Evolutionary conservation across 2,797 vertebrate species (phyloP).

Genomic region (Menidia menidia): DNA sequence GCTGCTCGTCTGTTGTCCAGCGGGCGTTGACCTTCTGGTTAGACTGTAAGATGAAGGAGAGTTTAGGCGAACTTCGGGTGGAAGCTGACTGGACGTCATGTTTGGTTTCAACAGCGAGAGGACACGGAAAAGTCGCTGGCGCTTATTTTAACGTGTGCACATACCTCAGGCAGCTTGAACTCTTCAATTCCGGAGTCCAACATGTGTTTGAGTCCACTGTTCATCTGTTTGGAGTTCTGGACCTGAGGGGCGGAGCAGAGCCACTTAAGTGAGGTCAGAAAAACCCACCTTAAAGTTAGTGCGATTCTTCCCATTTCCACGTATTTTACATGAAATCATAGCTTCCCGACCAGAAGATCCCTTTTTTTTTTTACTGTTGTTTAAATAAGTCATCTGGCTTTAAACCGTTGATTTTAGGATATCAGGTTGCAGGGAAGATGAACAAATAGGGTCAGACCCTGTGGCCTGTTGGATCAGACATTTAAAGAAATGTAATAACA

Average conservation of each 20-base stretch:
- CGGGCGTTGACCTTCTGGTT: constrained; percentile 99
- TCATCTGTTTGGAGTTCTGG: constrained; percentile 98
- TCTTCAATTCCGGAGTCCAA: constrained; percentile 94
- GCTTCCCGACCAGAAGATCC: no score
- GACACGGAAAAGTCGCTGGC: neutral
- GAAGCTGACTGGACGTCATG: neutral
- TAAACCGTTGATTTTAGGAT: no score
- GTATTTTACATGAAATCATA: no score
- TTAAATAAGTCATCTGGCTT: no score
- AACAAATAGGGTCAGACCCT: no score
- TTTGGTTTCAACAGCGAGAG: constrained; percentile 1
- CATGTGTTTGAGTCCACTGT: constrained; percentile 96
- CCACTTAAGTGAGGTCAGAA: neutral
- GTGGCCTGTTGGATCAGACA: no score
- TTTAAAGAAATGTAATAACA: no score
- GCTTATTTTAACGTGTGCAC: neutral
- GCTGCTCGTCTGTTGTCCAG: constrained; percentile 99
- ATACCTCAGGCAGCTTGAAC: constrained; percentile 92
- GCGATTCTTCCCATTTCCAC: no score
- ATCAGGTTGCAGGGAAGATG: no score
- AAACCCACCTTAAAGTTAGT: no score
- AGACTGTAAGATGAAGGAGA: constrained; percentile 82
- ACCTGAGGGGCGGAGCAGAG: constrained; percentile 81
- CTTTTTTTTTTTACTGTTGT: no score
- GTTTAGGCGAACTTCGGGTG: neutral